Evolutionary conservation across 2,797 vertebrate species (phyloP).

Genomic region (Eurystomus glaucurus): DNA sequence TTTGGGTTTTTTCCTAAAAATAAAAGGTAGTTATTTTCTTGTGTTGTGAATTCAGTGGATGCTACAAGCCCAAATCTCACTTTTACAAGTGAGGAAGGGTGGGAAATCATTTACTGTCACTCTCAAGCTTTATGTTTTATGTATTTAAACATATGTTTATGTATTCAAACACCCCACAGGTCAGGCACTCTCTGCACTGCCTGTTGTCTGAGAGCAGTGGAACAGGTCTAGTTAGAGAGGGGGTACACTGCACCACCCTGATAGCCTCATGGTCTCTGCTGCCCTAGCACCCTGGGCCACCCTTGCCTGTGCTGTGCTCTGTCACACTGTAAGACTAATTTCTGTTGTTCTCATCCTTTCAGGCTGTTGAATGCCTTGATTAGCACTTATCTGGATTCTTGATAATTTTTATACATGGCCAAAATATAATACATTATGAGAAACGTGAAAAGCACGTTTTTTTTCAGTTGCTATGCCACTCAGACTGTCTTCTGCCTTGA

Average conservation of each 20-base stretch:
- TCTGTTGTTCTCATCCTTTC: not conserved
- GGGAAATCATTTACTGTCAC: not conserved
- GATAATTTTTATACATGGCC: not conserved
- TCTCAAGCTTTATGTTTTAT: not conserved
- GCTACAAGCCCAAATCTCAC: not conserved
- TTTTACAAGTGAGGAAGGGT: not conserved
- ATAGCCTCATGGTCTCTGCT: accelerated
- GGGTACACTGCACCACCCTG: no score
- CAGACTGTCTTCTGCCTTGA: not conserved
- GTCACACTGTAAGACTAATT: not conserved
- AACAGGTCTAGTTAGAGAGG: not conserved
- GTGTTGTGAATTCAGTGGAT: not conserved
- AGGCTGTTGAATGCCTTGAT: not conserved
- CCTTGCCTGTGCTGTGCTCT: not conserved
- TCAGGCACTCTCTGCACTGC: not conserved
- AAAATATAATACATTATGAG: not conserved
- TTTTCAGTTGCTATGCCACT: not conserved
- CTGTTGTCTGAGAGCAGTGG: not conserved
- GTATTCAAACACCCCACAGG: accelerated
- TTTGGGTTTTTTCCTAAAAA: no score
- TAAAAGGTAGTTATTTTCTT: not conserved
- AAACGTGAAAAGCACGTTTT: not conserved
- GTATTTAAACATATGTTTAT: no score
- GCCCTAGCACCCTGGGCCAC: accelerated
- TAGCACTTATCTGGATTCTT: not conserved